Evolutionary conservation across 37 sponge, comb jelly and placozoan genomes (phyloP), one percentile per base, ranked within the genome.

Genomic region (Ephydatia muelleri): DNA sequence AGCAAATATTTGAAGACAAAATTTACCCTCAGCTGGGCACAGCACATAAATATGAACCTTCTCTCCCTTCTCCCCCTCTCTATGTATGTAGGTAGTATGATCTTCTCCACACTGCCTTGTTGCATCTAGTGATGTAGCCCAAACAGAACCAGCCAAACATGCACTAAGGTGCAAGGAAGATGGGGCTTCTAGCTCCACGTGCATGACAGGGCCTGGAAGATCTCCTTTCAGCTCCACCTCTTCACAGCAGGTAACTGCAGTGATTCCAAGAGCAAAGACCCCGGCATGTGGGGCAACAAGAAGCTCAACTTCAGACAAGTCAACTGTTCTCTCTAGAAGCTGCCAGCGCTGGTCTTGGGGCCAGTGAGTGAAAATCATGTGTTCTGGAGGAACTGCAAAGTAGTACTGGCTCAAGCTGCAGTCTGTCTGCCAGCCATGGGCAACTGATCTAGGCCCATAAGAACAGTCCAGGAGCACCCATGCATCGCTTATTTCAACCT

Each of bases 381-480:
- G 28, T 29, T 73, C 75, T 49, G 84, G 84, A n/a, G 76, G 30
- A 11, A 67, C 75, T 19, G 75, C 84, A 65, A 83, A 83, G 65
- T 75, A 83, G 49, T 43, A 9, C 21, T 23, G 71, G 34, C 23
- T 73, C 67, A 38, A 75, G 16, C 29, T 21, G 3, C 27, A 13
- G 26, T 5, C 31, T 21, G 29, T 49, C 34, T 73, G 43, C 75
- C 33, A 19, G 25, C 43, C 32, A 6, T 27, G 21, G 25, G 36
- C 65, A 22, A 74, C 30, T 19, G 31, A 47, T 35, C 76, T 38
- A n/a, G 75, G 23, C 2, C 65, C 84, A 75, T 67, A 83, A 2
- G 84, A 75, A 28, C 84, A 83, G 30, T 83, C 84, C 22, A 83
- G 68, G 3, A 67, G 65, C 29, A 73, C 31, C 84, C 84, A 83